Evolutionary conservation across 2,888 invertebrate species (phyloP).

Genomic region (Eremobia ochroleuca): DNA sequence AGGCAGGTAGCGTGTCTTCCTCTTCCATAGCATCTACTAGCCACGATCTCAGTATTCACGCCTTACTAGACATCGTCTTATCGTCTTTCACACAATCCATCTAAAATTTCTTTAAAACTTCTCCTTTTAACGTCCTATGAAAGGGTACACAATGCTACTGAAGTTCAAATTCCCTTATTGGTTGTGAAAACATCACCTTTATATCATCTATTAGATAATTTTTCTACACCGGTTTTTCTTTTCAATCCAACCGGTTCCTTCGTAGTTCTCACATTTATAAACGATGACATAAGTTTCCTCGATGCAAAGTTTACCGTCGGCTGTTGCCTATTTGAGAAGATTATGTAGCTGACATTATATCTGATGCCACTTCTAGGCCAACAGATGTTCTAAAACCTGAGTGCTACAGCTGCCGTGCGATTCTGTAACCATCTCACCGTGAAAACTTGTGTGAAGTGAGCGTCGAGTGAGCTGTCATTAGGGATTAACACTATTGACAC

Average conservation of each 20-base stretch:
- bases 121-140: background rate
- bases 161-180: background rate
- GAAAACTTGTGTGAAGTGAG: too few relatives aligned
- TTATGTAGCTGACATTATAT: conserved; percentile 27
- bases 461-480: too few relatives aligned
- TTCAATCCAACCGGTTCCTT: background rate
- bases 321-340: conserved; percentile 12
- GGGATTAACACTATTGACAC: too few relatives aligned
- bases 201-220: background rate
- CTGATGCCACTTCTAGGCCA: background rate
- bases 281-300: conserved; percentile 45
- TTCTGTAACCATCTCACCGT: too few relatives aligned
- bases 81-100: background rate
- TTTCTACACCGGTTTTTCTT: background rate
- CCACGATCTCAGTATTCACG: background rate
- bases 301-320: conserved; percentile 4
- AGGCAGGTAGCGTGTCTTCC: too few relatives aligned
- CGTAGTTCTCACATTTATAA: conserved; percentile 4
- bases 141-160: background rate
- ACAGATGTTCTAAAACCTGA: background rate
- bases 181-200: background rate
- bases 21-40: background rate
- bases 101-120: background rate
- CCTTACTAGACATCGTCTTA: background rate
- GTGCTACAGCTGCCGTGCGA: background rate